These are phyloP conservation scores for Himalopsyche japonica DNA, from an alignment of 2,888 invertebrate species.

Conservation along the genomic window DNA sequence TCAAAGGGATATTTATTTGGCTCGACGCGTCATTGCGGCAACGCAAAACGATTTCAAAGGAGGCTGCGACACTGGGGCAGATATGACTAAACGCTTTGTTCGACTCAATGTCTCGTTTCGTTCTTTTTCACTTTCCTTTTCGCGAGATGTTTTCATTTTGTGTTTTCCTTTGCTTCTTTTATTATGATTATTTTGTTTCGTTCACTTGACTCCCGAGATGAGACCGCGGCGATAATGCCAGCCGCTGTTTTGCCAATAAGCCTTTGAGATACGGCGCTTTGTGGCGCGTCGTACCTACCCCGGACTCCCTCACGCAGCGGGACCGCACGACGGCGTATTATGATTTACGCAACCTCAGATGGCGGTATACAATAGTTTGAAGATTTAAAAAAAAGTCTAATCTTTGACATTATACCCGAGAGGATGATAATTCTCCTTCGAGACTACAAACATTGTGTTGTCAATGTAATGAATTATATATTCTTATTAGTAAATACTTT, in stretches of 20 bases:
- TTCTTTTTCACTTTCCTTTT: not conserved
- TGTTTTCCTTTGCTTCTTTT: not conserved
- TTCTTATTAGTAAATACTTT: too few relatives aligned
- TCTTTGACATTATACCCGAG: too few relatives aligned
- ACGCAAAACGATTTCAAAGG: not conserved
- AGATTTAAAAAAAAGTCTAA: too few relatives aligned
- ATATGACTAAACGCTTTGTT: conserved; percentile 33
- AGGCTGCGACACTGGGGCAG: conserved; percentile 10
- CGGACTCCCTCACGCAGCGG: not conserved
- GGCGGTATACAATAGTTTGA: too few relatives aligned
- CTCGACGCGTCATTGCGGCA: conserved; percentile 31
- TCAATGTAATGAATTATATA: too few relatives aligned
- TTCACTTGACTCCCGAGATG: not conserved
- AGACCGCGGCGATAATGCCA: not conserved
- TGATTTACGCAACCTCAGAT: too few relatives aligned
- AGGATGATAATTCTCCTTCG: too few relatives aligned
- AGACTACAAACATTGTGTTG: too few relatives aligned
- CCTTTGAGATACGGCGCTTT: not conserved
- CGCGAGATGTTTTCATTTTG: not conserved
- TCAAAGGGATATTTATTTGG: conserved; percentile 36
- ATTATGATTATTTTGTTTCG: not conserved
- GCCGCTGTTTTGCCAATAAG: not conserved
- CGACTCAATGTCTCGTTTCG: not conserved
- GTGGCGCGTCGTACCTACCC: not conserved
- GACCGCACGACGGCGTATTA: not conserved